Percentiles rank a stretch among this genome's conserved stretches.
phyloP scores from a whole-genome alignment of 2,113 vertebrate species.

The Salvelinus sp. region DNA sequence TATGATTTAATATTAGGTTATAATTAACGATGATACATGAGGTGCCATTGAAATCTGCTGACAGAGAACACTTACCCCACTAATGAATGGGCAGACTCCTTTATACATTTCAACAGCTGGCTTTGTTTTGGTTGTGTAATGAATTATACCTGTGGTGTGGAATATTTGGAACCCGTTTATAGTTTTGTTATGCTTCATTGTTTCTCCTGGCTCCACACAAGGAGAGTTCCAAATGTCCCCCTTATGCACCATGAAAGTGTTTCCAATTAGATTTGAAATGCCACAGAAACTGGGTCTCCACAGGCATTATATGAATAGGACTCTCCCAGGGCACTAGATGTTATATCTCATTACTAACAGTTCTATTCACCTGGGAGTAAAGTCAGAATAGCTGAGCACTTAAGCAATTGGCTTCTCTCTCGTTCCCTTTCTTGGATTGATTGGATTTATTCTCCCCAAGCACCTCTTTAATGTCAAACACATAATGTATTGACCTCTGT shows the following conservation, averaged over 20 bases:
- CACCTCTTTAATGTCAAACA: slow-evolving; percentile 71
- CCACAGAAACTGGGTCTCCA: slow-evolving; percentile 58
- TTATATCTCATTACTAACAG: slow-evolving; percentile 74
- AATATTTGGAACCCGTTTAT: slow-evolving; percentile 39
- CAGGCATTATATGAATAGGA: slow-evolving; percentile 65
- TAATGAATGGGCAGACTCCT: slow-evolving; percentile 22
- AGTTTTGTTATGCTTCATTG: slow-evolving; percentile 54
- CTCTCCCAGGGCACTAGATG: slow-evolving; percentile 61
- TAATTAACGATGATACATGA: slow-evolving; percentile 29
- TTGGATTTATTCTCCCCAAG: slow-evolving; percentile 61
- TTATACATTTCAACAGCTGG: slow-evolving; percentile 37
- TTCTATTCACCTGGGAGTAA: slow-evolving; percentile 66
- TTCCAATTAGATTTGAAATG: slow-evolving; percentile 72
- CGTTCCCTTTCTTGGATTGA: slow-evolving; percentile 58
- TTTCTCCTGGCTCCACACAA: slow-evolving; percentile 27
- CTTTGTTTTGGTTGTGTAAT: slow-evolving; percentile 41
- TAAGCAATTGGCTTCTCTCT: slow-evolving; percentile 61
- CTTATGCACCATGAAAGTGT: slow-evolving; percentile 56
- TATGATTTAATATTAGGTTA: background rate
- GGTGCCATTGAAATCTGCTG: slow-evolving; percentile 25
- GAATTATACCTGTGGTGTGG: slow-evolving; percentile 39
- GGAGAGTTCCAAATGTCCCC: slow-evolving; percentile 31
- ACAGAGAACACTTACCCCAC: slow-evolving; percentile 23
- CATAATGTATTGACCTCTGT: slow-evolving; percentile 58
- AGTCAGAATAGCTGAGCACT: slow-evolving; percentile 68